phyloP scores from a whole-genome alignment of 53 echinoderm and acorn worm species.

The Paelopatides confundens region DNA sequence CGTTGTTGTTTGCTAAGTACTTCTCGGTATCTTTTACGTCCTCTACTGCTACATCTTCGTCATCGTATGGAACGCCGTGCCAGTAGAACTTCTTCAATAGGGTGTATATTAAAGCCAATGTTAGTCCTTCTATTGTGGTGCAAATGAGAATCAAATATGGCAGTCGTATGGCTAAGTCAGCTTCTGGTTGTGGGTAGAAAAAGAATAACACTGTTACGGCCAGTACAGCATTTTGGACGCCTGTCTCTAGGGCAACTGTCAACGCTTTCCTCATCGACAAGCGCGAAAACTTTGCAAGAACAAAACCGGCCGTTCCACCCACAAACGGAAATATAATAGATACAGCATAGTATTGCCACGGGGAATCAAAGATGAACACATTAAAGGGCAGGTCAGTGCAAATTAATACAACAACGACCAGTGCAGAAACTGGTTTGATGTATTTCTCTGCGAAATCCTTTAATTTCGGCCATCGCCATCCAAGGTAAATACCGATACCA shows the following conservation, averaged over 20 bases:
- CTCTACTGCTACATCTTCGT: conserved; percentile 29
- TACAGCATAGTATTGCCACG: conserved; percentile 75
- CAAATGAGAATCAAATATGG: conserved; percentile 76
- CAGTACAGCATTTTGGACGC: conserved; percentile 87
- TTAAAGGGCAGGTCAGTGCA: conserved; percentile 78
- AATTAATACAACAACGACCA: conserved; percentile 71
- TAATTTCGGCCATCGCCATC: conserved; percentile 78
- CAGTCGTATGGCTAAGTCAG: conserved; percentile 82
- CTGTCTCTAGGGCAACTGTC: conserved; percentile 92
- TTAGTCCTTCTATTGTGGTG: conserved; percentile 75
- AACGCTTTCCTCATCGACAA: conserved; percentile 61
- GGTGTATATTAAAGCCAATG: conserved; percentile 63
- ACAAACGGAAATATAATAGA: conserved; percentile 79
- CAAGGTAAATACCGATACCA: conserved; percentile 70
- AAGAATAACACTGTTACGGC: conserved; percentile 83
- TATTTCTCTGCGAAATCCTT: conserved; percentile 75
- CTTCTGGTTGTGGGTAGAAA: conserved; percentile 90
- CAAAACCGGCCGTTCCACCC: conserved; percentile 71
- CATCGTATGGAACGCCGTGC: conserved; percentile 43
- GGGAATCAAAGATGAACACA: conserved; percentile 79
- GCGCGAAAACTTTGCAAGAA: conserved; percentile 70
- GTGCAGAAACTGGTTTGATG: conserved; percentile 79
- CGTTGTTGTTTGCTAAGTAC: conserved; percentile 8
- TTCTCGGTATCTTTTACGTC: conserved; percentile 25
- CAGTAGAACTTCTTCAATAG: conserved; percentile 64